Evolutionary conservation across 2,113 vertebrate species (phyloP), one percentile per base, ranked within the genome.

Genomic region (Anas platyrhynchos): DNA sequence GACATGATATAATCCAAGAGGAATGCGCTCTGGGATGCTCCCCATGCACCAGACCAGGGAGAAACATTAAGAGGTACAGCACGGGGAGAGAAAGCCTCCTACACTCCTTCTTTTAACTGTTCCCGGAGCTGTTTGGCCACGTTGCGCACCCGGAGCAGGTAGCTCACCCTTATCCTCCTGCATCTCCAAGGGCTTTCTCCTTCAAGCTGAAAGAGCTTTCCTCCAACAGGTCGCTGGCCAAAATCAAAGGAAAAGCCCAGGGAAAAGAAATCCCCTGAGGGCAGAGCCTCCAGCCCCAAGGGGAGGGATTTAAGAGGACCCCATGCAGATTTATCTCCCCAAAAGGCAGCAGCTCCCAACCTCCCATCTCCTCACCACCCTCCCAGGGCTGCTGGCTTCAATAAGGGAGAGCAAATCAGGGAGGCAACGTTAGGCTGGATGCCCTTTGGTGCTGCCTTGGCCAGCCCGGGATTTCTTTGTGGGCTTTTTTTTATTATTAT

Each of bases 1-100:
- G 82, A 87, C 59, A 41, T 89, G 89, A 91, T 89, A 89, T 88
- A 88, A 95, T 59, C 73, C 72, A 10, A 83, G 78, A 95, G 84
- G 89, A 94, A 93, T 83, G 89, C 62, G 87, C 50, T 83, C 44
- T 0, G 23, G 55, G 79, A 91, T 5, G 9, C 85, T 55, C 67
- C 89, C 63, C 67, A 62, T 22, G 18, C 3, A 1, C 79, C 46
- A 32, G 50, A 27, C 54, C 38, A 88, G 54, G 0, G 0, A 44
- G 63, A 65, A 94, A 58, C 0, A 0, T 54, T 46, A 34, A 68
- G 71, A 94, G 44, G 34, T 91, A 75, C 74, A 82, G 81, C 59
- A 77, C 0, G 0, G 77, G 69, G 46, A 92, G 16, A 83, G 15
- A 31, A 95, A 93, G 89, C 29, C 16, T 61, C 43, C 23, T 16